Base-by-base conservation (phyloP, 2,113 vertebrate genomes). In the Mormyrus lacerda region DNA sequence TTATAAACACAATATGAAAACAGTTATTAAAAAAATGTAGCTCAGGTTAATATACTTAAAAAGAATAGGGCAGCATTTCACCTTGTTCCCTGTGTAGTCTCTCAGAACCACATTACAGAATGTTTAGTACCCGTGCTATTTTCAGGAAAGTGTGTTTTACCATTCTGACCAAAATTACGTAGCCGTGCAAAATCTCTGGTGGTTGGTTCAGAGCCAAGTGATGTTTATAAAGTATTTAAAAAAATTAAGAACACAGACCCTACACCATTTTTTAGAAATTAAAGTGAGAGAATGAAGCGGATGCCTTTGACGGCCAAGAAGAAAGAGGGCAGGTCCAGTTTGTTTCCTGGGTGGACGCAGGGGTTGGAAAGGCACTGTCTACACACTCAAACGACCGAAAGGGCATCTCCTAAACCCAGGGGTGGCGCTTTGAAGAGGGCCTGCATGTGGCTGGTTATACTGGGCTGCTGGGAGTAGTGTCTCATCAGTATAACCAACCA, bases 1-100 rank as follows among this genome's bases (percentile, higher is more conserved):
- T 39, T 88, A 47, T 47, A 88, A 45, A 88, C 42, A 27, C 61
- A 73, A 88, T 69, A 88, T 17, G 42, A 88, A 88, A 88, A 88
- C 44, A 27, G 48, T 86, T 88, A 15, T 69, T 45, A 17, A 73
- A 88, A 83, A 88, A 61, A 88, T 8, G 13, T 61, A 27, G 39
- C 13, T 31, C 21, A 42, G 61, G 39, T 61, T 44, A 45, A n/a
- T 48, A 47, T n/a, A 85, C 35, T 79, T 79, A 39, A 79, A 76
- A 76, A 42, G 73, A 42, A 69, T 31, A 69, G 61, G 61, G 31
- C 73, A 79, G 73, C 31, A 42, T 79, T 79, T 79, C 73, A 42
- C 73, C 73, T 79, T 79, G 73, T 79, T 79, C 73, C 73, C 73
- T 79, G 73, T 76, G 69, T 39, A 42, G 73, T 76, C 13, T 42